Base-by-base conservation (phyloP, 2,113 vertebrate genomes). In the Crypturellus undulatus region DNA sequence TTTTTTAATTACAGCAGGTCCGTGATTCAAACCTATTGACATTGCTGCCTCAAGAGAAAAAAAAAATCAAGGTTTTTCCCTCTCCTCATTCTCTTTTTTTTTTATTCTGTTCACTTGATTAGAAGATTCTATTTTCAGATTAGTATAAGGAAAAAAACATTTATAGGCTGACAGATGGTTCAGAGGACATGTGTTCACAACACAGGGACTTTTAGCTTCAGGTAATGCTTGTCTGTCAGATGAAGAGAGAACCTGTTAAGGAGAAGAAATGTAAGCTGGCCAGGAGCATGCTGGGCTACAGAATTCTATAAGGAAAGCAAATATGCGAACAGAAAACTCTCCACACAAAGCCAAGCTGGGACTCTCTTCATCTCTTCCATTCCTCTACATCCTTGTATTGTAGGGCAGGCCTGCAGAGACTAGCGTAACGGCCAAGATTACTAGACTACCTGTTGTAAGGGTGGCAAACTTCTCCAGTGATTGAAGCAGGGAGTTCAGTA, bases 1-100 rank as follows among this genome's bases (percentile, higher is more conserved):
- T 20, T 95, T 98, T 97, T 98, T 97, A 98, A 98, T 98, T 98
- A 98, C 95, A 96, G 81, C 79, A 22, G 10, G 89, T 92, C 94
- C 87, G 95, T 96, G 96, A 97, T 96, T 98, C 97, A 97, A 97
- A 96, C 76, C 76, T 94, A 97, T 89, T 45, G 89, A 97, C 93
- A 91, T 63, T 64, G 36, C 10, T 87, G 64, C 86, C 95, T 95
- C 34, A 64, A 96, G 95, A 94, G 80, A 89, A 88, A 96, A 92
- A 92, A 90, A 85, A 83, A 84, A 47, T 21, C 78, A 84, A 86
- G 20, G 54, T 42, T 93, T 58, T 92, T 84, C 34, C 42, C 52
- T 58, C 42, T 63, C 47, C 8, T 32, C 21, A 20, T 22, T 3
- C 5, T 12, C 51, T 43, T 83, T 49, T 49, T 88, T 49, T 73